Percentiles rank a stretch among this genome's conserved stretches.
These are phyloP conservation scores for Sminthurides aquaticus DNA, from an alignment of 2,888 invertebrate species.

Conservation along the genomic window DNA sequence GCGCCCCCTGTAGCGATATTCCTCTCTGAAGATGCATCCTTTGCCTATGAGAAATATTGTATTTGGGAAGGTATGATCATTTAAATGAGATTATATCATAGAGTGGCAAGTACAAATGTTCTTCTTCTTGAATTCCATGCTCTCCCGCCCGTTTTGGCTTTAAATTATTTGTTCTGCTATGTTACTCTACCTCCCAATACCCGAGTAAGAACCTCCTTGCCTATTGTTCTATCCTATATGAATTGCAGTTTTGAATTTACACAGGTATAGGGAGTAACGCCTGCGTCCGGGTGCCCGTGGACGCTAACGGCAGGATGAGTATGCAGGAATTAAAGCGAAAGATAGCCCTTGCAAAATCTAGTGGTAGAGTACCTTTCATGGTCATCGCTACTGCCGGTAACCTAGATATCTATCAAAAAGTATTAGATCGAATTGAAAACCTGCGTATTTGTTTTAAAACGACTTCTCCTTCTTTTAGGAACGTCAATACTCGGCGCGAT, in stretches of 20 bases:
- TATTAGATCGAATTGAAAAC: too few species aligned
- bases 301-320: slow-evolving; percentile 62
- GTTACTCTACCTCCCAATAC: too few species aligned
- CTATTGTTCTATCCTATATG: too few species aligned
- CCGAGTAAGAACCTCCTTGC: too few species aligned
- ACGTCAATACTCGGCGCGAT: slow-evolving; percentile 1
- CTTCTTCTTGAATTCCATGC: too few species aligned
- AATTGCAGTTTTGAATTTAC: not conserved
- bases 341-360: slow-evolving; percentile 56
- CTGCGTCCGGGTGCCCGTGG: slow-evolving; percentile 45
- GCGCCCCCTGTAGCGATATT: not conserved
- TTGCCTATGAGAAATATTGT: not conserved
- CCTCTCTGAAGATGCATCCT: not conserved
- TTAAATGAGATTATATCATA: not conserved
- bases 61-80: not conserved
- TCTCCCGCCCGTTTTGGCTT: too few species aligned
- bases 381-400: slow-evolving; percentile 67
- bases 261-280: not conserved
- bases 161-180: not conserved
- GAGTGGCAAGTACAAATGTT: too few species aligned
- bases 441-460: not conserved
- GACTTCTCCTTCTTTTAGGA: not conserved
- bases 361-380: slow-evolving; percentile 66
- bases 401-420: not conserved
- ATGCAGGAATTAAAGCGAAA: slow-evolving; percentile 57